A percentile compares a stretch with the other conserved stretches of the same genome.
Evolutionary conservation across 2,888 invertebrate species (phyloP).

Genomic region (Cerastis leucographa): DNA sequence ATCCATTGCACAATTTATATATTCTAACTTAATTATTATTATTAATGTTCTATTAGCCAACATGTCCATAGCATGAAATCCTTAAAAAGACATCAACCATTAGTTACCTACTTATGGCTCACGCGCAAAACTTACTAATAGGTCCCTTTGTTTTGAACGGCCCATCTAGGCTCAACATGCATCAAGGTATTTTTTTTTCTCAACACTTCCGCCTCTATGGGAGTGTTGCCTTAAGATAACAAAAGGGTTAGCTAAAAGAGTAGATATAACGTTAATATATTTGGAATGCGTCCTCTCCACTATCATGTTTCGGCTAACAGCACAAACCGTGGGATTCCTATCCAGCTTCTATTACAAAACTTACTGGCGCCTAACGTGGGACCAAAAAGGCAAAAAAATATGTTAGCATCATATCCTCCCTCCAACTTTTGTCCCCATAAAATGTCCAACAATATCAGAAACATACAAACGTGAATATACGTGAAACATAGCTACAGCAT

Average conservation of each 20-base stretch:
- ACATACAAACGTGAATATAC: background rate
- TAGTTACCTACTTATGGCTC: background rate
- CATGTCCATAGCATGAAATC: background rate
- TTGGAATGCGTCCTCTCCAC: background rate
- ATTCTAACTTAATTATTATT: slow-evolving; percentile 12
- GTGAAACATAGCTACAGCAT: background rate
- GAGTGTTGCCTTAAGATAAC: background rate
- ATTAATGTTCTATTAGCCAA: slow-evolving; percentile 1
- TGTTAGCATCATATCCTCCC: background rate
- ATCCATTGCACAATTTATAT: background rate
- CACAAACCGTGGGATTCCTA: background rate
- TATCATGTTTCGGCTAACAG: background rate
- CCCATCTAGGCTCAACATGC: background rate
- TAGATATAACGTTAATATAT: background rate
- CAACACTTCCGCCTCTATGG: background rate
- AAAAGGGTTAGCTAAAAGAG: slow-evolving; percentile 5
- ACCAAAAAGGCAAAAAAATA: background rate
- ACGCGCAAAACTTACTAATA: background rate
- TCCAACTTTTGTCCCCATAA: background rate
- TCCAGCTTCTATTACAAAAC: background rate
- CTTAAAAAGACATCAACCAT: background rate
- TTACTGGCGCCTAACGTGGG: background rate
- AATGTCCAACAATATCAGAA: background rate
- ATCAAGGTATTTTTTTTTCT: background rate
- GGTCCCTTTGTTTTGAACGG: background rate